phyloP scores from a whole-genome alignment of 1,140 invertebrate genomes.

The Papilio polytes region DNA sequence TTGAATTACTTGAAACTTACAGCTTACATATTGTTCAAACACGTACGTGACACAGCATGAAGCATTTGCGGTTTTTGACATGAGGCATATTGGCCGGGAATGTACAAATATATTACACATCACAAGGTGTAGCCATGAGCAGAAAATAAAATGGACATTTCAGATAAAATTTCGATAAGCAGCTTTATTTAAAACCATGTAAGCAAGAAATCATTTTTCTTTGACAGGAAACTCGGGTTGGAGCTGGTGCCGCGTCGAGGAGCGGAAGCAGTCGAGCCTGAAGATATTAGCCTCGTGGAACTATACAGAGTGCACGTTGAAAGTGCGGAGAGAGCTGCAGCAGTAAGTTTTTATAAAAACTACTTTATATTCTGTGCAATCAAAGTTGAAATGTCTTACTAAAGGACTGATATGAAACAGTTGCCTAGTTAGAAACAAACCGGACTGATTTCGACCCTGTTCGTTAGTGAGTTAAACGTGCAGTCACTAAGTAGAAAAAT shows the following conservation, averaged over 20 bases:
- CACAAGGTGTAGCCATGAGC: not conserved
- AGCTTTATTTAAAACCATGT: not conserved
- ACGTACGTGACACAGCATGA: not conserved
- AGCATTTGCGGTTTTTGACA: not conserved
- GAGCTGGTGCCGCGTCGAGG: slow-evolving; percentile 96
- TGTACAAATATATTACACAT: not conserved
- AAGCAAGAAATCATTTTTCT: slow-evolving; percentile 51
- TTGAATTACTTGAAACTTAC: slow-evolving; percentile 11
- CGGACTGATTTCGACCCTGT: not conserved
- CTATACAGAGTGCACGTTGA: slow-evolving; percentile 88
- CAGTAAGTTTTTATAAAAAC: slow-evolving; percentile 80
- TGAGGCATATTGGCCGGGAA: not conserved
- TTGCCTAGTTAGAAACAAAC: not conserved
- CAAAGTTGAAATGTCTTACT: not conserved
- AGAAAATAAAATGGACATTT: not conserved
- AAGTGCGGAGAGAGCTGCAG: slow-evolving; percentile 90
- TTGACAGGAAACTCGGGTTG: slow-evolving; percentile 94
- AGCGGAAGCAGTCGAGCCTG: slow-evolving; percentile 94
- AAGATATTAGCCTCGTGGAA: slow-evolving; percentile 93
- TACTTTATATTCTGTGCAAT: not conserved
- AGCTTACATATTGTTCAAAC: not conserved
- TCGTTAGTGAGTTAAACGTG: not conserved
- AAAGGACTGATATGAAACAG: not conserved
- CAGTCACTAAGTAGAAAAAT: not conserved
- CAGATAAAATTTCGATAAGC: not conserved